Evolutionary conservation across 2,113 vertebrate genomes (phyloP).

Genomic region (Ahaetulla prasina): DNA sequence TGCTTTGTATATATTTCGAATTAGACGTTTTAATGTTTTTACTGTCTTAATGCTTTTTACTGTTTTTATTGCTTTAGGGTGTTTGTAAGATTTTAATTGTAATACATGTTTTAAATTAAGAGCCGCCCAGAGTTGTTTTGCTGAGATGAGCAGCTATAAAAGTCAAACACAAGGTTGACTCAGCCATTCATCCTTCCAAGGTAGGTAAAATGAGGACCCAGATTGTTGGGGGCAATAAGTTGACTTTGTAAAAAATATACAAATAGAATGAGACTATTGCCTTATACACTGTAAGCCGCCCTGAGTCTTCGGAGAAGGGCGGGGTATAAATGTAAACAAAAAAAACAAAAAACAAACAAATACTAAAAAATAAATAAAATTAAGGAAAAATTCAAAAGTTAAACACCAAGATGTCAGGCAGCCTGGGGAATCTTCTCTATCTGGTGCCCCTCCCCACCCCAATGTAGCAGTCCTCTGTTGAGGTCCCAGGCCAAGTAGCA

Average conservation of each 20-base stretch:
- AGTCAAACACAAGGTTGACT: too few relatives aligned
- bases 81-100: neutral
- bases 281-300: too few relatives aligned
- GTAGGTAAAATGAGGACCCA: too few relatives aligned
- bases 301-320: too few relatives aligned
- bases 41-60: neutral
- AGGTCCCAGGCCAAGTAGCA: neutral
- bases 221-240: too few relatives aligned
- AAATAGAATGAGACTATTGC: too few relatives aligned
- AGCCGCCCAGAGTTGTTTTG: neutral
- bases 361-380: too few relatives aligned
- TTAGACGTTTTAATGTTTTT: neutral
- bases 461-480: neutral
- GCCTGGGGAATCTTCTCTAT: neutral
- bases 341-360: neutral
- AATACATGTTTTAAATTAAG: neutral
- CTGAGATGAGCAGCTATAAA: neutral
- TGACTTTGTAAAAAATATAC: too few relatives aligned
- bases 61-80: neutral
- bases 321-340: too few relatives aligned
- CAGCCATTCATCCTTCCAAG: too few relatives aligned
- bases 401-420: neutral
- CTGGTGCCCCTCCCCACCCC: neutral
- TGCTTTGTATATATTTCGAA: neutral
- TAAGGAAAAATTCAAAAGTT: neutral